Conservation (phyloP, 2,113 vertebrate species). For the Ahaetulla prasina region DNA sequence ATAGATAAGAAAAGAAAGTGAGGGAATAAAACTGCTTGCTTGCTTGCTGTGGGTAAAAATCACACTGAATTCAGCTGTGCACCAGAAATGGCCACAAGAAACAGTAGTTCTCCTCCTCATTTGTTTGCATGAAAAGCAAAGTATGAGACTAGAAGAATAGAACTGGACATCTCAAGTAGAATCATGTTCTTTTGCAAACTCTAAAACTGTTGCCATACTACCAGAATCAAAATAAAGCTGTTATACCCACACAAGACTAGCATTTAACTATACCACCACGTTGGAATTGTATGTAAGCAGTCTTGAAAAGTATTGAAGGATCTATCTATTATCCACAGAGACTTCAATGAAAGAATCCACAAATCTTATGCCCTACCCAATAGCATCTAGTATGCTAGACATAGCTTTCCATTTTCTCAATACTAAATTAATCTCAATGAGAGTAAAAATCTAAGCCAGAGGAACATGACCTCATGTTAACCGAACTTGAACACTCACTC, state of each 20-base stretch:
- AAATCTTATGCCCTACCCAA: not conserved
- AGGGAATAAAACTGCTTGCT: not conserved
- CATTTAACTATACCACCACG: not conserved
- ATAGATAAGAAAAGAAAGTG: not conserved
- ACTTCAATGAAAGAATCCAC: conserved; percentile 15
- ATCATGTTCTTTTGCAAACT: not conserved
- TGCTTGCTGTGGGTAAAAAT: not conserved
- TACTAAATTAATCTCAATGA: not conserved
- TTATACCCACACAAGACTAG: not conserved
- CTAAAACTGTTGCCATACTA: not conserved
- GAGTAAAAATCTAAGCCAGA: conserved; percentile 11
- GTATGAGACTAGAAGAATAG: not conserved
- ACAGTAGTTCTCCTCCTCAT: not conserved
- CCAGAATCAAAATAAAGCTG: not conserved
- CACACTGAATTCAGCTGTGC: not conserved
- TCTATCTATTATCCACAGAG: not conserved
- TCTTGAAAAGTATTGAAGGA: not conserved
- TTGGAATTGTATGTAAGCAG: not conserved
- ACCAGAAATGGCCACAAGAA: not conserved
- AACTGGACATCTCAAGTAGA: not conserved
- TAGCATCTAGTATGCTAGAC: conserved; percentile 6
- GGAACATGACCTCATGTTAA: conserved; percentile 18
- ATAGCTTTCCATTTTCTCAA: not conserved
- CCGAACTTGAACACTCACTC: conserved; percentile 38
- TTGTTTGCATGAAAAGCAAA: not conserved